Evolutionary conservation across 2,888 invertebrate genomes (phyloP), one percentile per base, ranked within the genome.

Genomic region (Melieria omissa): DNA sequence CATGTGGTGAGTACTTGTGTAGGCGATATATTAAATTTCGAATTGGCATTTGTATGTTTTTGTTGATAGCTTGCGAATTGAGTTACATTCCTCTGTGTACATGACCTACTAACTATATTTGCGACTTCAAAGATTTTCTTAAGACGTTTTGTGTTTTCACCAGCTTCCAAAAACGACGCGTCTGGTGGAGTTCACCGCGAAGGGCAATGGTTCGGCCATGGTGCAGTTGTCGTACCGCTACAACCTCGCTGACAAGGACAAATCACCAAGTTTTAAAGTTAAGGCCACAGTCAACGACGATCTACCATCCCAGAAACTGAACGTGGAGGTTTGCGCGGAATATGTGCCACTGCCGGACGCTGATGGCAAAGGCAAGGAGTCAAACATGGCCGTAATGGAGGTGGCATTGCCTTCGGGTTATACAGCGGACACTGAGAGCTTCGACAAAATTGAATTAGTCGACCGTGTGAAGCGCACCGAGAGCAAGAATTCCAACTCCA

Each of bases 321-420:
- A 93, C 80, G 89, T 97, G 14, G 95, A 95, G 8, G 90, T 96
- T 71, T 97, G 97, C 81, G 90, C 93, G 65, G 92, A 92, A 90
- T 94, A 88, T 65, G 65, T 80, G 4, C 82, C 82, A 0, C 79
- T 80, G 6, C 71, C 71, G 1, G 69, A 47, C 5, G 73, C 73
- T 6, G 79, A 79, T 12, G 81, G 79, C 12, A 79, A 80, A 12
- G 79, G 80, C 12, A 90, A 91, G 79, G 90, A 91, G 65, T 92
- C 93, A 74, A 97, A 97, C 77, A 93, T 97, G 92, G 94, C 95
- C 10, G 93, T 97, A 0, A 93, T 97, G 89, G 96, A 96, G 81
- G 93, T 97, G 0, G 92, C 92, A 74, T 88, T 98, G 72, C 96
- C 97, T 0, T 96, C 96, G 0, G 97, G 98, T n/a, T 98, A 93